Evolutionary conservation across 2,113 vertebrate species (phyloP).

Genomic region (Brachyistius frenatus): DNA sequence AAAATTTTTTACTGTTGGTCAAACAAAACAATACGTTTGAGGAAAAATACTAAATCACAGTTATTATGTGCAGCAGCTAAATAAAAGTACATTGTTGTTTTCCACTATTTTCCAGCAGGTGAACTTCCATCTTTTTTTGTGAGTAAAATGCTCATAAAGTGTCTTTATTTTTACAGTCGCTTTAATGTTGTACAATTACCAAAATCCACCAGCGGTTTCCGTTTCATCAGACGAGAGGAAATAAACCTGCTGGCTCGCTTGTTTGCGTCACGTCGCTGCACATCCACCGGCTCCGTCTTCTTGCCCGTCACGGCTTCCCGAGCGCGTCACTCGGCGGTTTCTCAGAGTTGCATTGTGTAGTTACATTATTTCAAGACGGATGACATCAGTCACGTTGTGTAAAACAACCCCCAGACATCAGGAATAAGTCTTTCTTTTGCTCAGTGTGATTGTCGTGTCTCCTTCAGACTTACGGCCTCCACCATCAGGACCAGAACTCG

Average conservation of each 20-base stretch:
- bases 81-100: too few species aligned
- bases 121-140: too few species aligned
- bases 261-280: background rate
- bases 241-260: slow-evolving; percentile 31
- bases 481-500: slow-evolving; percentile 91
- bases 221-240: slow-evolving; percentile 37
- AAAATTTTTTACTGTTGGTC: too few species aligned
- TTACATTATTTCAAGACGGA: background rate
- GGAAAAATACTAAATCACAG: too few species aligned
- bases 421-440: background rate
- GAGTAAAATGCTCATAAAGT: too few species aligned
- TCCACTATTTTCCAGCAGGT: too few species aligned
- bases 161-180: too few species aligned
- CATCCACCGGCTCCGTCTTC: background rate
- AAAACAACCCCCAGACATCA: background rate
- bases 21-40: too few species aligned
- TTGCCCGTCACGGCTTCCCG: slow-evolving; percentile 52
- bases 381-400: slow-evolving; percentile 13
- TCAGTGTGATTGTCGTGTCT: slow-evolving; percentile 1
- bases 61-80: too few species aligned
- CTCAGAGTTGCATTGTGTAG: slow-evolving; percentile 2
- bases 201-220: background rate
- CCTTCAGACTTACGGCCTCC: slow-evolving; percentile 93
- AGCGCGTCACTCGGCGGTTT: slow-evolving; percentile 2
- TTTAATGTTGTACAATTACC: background rate